Evolutionary conservation across 2,113 vertebrate species (phyloP).

Genomic region (Oenanthe oenanthe): DNA sequence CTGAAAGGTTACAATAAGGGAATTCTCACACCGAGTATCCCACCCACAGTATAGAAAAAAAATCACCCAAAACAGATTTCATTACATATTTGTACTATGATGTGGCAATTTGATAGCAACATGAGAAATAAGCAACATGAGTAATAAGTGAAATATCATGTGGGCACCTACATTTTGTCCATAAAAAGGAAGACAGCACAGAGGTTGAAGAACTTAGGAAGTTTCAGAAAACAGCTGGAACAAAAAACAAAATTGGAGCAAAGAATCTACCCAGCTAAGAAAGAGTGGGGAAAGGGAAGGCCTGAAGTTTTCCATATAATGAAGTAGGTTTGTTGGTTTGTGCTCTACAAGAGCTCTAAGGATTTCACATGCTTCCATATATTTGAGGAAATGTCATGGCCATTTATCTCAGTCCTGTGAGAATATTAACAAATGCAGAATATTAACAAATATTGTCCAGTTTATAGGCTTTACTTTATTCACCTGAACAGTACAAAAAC

Average conservation of each 20-base stretch:
- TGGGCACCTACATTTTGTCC: rapidly evolving
- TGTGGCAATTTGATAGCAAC: background rate
- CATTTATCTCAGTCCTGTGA: background rate
- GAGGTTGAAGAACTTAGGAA: background rate
- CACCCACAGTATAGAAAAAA: background rate
- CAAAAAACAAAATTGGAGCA: background rate
- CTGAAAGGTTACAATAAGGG: background rate
- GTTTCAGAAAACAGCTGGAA: background rate
- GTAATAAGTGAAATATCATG: background rate
- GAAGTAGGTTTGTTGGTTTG: background rate
- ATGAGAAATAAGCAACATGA: background rate
- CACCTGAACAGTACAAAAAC: background rate
- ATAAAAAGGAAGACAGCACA: background rate
- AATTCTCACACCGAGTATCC: background rate
- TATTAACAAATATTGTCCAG: background rate
- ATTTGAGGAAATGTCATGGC: background rate
- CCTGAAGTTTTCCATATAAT: background rate
- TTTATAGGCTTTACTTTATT: background rate
- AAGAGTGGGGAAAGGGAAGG: background rate
- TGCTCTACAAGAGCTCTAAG: background rate
- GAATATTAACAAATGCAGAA: background rate
- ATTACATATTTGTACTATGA: background rate
- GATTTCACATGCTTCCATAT: background rate
- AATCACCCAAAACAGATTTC: background rate
- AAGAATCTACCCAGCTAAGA: background rate